Evolutionary conservation across 2,888 invertebrate species (phyloP), one percentile per base, ranked within the genome.

Genomic region (Campoplex nolae): DNA sequence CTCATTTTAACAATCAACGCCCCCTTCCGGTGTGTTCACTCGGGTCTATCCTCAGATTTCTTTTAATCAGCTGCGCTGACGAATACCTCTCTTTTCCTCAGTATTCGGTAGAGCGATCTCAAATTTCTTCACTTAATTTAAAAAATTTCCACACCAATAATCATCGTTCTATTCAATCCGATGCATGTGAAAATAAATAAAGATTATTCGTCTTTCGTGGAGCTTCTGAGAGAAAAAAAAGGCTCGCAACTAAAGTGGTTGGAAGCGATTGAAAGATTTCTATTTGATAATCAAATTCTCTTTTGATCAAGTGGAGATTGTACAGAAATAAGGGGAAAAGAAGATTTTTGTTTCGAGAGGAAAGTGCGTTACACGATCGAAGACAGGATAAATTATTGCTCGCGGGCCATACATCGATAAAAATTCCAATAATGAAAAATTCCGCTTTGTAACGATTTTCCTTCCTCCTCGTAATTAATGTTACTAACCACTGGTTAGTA

Each of bases 391-490:
- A 85, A 85, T 85, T 78, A 83, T 85, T 48, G 67, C 54, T 56
- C 56, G 35, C 9, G 23, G 32, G 18, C n/a, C 48, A 54, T 48
- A 45, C 67, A 73, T 73, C 79, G 70, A 48, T 48, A 45, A 80
- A 86, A 83, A 86, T 86, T 83, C 83, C 75, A 83, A 86, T 86
- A 86, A 86, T 75, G 83, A 80, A 86, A 79, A 86, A 77, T 86
- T 86, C 79, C 76, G 76, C 54, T 13, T 71, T 67, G 76, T 74
- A 74, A 85, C 70, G 78, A 68, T 78, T 80, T 68, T 58, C 48
- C 54, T 58, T 58, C 58, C 70, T 62, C 67, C 62, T 65, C 84
- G 86, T 90, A 89, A 92, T 90, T 91, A 91, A 92, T 90, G 90
- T 90, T 89, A 90, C 89, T 90, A 77, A 80, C 68, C 79, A 51